Base-by-base conservation (phyloP, 1,140 invertebrate genomes). In the Eueides isabella region DNA sequence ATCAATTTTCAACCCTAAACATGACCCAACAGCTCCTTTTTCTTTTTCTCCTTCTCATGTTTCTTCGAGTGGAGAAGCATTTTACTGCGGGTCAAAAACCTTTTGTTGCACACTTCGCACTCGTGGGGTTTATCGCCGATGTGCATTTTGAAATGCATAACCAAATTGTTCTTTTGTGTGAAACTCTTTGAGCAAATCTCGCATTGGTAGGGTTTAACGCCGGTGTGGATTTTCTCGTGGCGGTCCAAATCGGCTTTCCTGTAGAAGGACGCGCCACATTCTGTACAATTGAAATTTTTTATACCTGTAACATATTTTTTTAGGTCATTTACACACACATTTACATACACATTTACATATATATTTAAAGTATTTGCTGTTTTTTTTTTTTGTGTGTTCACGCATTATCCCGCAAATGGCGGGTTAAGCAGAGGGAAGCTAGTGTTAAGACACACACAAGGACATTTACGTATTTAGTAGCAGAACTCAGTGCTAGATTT, bases 121-220 rank as follows among this genome's bases (percentile, higher is more conserved):
- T 85, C 71, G 30, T 90, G 85, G 0, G 81, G 80, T 16, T 86
- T 84, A 1, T 90, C 90, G 0, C 87, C 90, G 0, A 85, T 78
- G 19, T 92, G 90, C 78, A 87, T 89, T 71, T 91, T 90, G 1
- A 90, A 77, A 64, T 92, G 90, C 88, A 91, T 91, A 7, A 90
- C 80, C 35, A 92, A 74, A 72, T 92, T 92, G 29, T 86, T 88
- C 69, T 92, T 92, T 44, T 92, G 90, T 0, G 84, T 85, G 67
- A 92, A 92, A 35, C 85, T 88, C 28, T 92, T 92, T 0, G 85
- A 82, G 61, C 90, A 92, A 9, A 92, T 85, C 33, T 91, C 84
- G 38, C 90, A 92, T 1, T 87, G 81, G 72, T 77, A 81, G 0
- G 88, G 88, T 38, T 91, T 92, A 2, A 85, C 81, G 0, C 90